Evolutionary conservation across 2,888 invertebrate genomes (phyloP), one percentile per base, ranked within the genome.

Genomic region (Oligia latruncula): DNA sequence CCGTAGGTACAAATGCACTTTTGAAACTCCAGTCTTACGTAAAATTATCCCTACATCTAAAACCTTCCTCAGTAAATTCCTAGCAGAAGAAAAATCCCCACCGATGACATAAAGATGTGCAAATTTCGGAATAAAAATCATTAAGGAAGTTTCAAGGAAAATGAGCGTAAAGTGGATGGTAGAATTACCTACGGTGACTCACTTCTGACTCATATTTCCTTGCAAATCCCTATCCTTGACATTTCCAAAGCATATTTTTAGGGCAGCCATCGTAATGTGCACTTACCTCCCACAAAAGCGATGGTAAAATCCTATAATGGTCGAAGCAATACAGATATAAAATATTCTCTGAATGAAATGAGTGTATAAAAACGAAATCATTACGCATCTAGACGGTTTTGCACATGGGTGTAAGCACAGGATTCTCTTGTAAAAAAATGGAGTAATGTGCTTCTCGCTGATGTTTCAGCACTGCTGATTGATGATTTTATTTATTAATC

Each of bases 121-220:
- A 46, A 65, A 74, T 77, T 77, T 80, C 35, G 29, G 72, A 82
- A 80, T 71, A 67, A 80, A 75, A 80, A 66, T 60, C 58, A 68
- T 76, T 64, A 80, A 82, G 83, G 88, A 89, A 87, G 77, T 81
- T 70, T 76, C 17, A 71, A 81, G 74, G 49, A 88, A 90, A 85
- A 72, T 52, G 71, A 80, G 23, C n/a, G 43, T 55, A 43, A 81
- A 78, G 46, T 78, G 74, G 43, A 84, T 73, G 52, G 75, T 77
- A 83, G 74, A 83, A 86, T 82, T 58, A 72, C 87, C 55, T 73
- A 49, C 68, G 29, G 40, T 85, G 86, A 87, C 60, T 82, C 82
- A 83, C 0, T 11, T 49, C 66, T 90, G 90, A 87, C 13, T 87
- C 90, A 89, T 62, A 66, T 80, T 85, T 82, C 75, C 83, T 83